Percentiles rank a stretch among this genome's conserved stretches.
Conservation (phyloP, 2,888 invertebrate genomes). For the Drosophila barbarae region DNA sequence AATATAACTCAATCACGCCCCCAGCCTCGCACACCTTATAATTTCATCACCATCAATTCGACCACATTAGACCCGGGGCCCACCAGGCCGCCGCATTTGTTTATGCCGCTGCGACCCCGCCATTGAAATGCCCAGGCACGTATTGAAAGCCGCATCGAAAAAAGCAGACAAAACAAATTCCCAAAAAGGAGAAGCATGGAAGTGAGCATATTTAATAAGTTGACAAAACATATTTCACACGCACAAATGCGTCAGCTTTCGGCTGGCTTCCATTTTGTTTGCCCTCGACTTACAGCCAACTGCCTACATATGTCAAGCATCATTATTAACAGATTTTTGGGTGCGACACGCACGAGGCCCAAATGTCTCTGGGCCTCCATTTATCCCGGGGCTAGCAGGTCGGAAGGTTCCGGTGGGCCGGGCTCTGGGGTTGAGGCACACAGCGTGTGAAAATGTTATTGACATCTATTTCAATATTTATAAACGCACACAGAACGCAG, state of each 20-base stretch:
- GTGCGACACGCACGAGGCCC: constrained; percentile 58
- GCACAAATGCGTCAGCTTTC: constrained; percentile 65
- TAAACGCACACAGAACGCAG: constrained; percentile 48
- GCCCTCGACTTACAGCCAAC: constrained; percentile 28
- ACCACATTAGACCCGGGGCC: constrained; percentile 30
- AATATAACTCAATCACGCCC: constrained; percentile 37
- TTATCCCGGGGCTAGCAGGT: constrained; percentile 33
- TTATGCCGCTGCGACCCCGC: constrained; percentile 32
- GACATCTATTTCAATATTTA: constrained; percentile 75
- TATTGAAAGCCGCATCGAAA: constrained; percentile 35
- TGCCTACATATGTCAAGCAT: constrained; percentile 67
- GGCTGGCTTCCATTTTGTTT: constrained; percentile 47
- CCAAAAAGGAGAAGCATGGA: constrained; percentile 15
- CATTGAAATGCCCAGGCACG: constrained; percentile 60
- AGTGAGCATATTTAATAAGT: constrained; percentile 74
- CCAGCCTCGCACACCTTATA: constrained; percentile 44
- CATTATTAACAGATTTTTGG: constrained; percentile 72
- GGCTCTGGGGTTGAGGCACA: constrained; percentile 15
- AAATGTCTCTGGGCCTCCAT: constrained; percentile 28
- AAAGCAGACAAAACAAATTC: constrained; percentile 32
- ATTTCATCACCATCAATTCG: constrained; percentile 52
- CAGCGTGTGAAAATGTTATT: constrained; percentile 67
- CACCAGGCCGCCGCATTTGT: constrained; percentile 26
- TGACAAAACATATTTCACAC: constrained; percentile 75
- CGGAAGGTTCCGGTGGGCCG: constrained; percentile 1